These are phyloP conservation scores for Parasteatoda tepidariorum DNA, from an alignment of 1,140 invertebrate species.

Conservation along the genomic window DNA sequence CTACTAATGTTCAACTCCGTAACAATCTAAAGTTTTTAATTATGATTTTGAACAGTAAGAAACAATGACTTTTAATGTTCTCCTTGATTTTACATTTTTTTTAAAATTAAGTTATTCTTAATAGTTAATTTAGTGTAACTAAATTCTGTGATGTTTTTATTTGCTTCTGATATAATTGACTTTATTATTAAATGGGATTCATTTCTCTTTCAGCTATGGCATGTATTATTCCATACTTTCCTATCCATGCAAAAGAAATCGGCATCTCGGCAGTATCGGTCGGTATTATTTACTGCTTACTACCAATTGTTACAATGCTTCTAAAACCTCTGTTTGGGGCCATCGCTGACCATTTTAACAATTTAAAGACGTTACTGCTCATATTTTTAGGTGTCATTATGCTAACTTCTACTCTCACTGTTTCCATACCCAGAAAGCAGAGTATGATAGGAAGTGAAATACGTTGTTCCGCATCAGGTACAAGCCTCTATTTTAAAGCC, in stretches of 20 bases:
- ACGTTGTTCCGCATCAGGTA: slow-evolving; percentile 27
- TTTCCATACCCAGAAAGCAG: slow-evolving; percentile 42
- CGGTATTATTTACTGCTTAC: slow-evolving; percentile 66
- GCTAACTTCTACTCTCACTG: slow-evolving; percentile 30
- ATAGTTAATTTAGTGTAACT: neutral
- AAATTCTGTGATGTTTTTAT: neutral
- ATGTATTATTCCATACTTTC: slow-evolving; percentile 68
- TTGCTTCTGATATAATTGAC: neutral
- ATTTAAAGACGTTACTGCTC: slow-evolving; percentile 63
- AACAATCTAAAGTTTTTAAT: too few species aligned
- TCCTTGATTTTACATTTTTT: neutral
- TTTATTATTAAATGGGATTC: neutral
- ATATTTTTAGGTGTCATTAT: slow-evolving; percentile 59
- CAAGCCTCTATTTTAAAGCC: slow-evolving; percentile 21
- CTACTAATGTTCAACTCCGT: too few species aligned
- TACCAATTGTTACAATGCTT: slow-evolving; percentile 67
- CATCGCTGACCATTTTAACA: slow-evolving; percentile 66
- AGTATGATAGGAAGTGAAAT: slow-evolving; percentile 45
- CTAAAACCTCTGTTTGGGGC: slow-evolving; percentile 66
- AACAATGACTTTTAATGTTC: too few species aligned
- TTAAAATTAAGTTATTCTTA: neutral
- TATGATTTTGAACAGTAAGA: neutral
- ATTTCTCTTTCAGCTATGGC: slow-evolving; percentile 62
- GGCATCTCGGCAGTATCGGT: slow-evolving; percentile 65
- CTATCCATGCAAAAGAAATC: slow-evolving; percentile 66